Evolutionary conservation across 2,113 vertebrate genomes (phyloP).

Genomic region (Misgurnus anguillicaudatus): DNA sequence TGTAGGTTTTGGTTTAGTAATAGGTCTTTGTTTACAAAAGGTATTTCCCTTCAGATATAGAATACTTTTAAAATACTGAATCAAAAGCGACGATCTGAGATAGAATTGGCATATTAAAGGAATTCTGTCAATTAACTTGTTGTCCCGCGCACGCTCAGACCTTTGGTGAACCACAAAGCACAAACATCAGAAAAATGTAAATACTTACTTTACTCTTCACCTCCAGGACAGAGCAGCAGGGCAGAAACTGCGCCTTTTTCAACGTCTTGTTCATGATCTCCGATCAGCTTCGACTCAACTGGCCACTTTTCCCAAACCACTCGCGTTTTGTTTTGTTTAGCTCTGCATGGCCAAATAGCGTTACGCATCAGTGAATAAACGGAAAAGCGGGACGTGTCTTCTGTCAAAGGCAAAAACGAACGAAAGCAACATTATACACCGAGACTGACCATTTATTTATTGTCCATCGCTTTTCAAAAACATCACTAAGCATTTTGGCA

Average conservation of each 20-base stretch:
- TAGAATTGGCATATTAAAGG: too few species aligned
- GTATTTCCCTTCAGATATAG: neutral
- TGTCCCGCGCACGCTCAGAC: too few species aligned
- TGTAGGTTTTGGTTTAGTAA: slow-evolving; percentile 7
- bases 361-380: neutral
- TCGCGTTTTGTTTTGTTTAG: slow-evolving; percentile 13
- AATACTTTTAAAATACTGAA: neutral
- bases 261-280: slow-evolving; percentile 80
- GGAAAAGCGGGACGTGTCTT: neutral
- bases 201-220: slow-evolving; percentile 82
- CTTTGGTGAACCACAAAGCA: neutral
- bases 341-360: slow-evolving; percentile 12
- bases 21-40: slow-evolving; percentile 6
- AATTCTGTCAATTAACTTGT: neutral
- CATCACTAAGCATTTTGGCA: too few species aligned
- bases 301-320: neutral
- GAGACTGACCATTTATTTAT: neutral
- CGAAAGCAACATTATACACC: neutral
- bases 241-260: slow-evolving; percentile 78
- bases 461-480: neutral
- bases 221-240: slow-evolving; percentile 76
- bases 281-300: neutral
- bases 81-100: neutral
- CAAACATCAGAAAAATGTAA: neutral
- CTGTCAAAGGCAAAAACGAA: neutral